phyloP scores from a whole-genome alignment of 2,113 vertebrate species.

The Phalacrocorax aristotelis region DNA sequence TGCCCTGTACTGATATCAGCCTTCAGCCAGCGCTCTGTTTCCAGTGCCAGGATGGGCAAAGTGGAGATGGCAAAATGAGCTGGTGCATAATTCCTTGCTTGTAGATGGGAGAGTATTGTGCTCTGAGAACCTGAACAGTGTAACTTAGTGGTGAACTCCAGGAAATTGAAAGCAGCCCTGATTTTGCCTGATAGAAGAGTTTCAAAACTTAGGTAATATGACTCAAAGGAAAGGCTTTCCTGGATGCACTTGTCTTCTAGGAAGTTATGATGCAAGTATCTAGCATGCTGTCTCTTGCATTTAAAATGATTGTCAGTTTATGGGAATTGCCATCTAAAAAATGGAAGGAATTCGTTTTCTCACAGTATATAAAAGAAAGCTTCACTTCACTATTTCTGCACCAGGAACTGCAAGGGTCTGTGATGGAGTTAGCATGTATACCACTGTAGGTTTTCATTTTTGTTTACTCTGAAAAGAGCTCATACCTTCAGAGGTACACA shows the following conservation, averaged over 20 bases:
- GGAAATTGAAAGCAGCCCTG: background rate
- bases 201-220: background rate
- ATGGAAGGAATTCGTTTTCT: background rate
- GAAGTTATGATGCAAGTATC: background rate
- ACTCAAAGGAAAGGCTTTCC: background rate
- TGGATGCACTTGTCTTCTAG: background rate
- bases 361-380: background rate
- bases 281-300: background rate
- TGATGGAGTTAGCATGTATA: too few relatives aligned
- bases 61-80: background rate
- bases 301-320: background rate
- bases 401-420: background rate
- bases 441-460: background rate
- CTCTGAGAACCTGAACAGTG: background rate
- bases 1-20: background rate
- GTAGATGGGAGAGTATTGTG: background rate
- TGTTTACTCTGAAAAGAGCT: background rate
- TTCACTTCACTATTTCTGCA: background rate
- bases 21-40: background rate
- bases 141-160: background rate
- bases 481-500: background rate
- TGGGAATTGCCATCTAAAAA: background rate
- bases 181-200: background rate
- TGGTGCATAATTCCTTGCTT: background rate
- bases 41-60: background rate